Conservation (phyloP, 2,113 vertebrate genomes). For the Halichoeres trimaculatus region DNA sequence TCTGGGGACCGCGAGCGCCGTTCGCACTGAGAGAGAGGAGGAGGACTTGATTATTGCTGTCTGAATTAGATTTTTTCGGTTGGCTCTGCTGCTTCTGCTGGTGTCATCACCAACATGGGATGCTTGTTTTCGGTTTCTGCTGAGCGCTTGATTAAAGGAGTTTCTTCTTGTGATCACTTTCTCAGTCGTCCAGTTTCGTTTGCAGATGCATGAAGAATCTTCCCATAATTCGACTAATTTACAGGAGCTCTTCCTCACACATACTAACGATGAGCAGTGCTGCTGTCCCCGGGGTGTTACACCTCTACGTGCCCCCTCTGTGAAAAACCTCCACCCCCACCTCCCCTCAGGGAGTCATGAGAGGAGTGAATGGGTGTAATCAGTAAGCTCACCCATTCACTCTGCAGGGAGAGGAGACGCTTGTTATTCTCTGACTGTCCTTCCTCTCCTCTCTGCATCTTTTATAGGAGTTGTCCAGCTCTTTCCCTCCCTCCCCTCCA, state of each 20-base stretch:
- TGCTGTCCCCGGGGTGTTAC: slow-evolving; percentile 16
- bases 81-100: slow-evolving; percentile 1
- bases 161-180: not conserved
- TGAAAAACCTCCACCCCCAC: slow-evolving; percentile 48
- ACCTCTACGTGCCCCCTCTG: slow-evolving; percentile 36
- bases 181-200: not conserved
- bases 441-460: slow-evolving; percentile 31
- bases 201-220: not conserved
- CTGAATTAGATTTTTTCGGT: slow-evolving; percentile 25
- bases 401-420: slow-evolving; percentile 21
- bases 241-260: not conserved
- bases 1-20: slow-evolving; percentile 32
- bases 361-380: slow-evolving; percentile 66
- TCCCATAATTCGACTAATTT: not conserved
- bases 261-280: slow-evolving; percentile 52
- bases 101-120: slow-evolving; percentile 6
- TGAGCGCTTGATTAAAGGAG: slow-evolving; percentile 9
- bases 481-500: not conserved
- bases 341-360: slow-evolving; percentile 22
- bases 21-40: slow-evolving; percentile 20
- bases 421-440: slow-evolving; percentile 42
- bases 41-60: slow-evolving; percentile 52
- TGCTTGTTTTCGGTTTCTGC: not conserved
- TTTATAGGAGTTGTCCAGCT: slow-evolving; percentile 48
- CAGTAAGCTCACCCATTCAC: slow-evolving; percentile 52